Base-by-base conservation (phyloP, 1,140 invertebrate species). In the Aricia agestis region DNA sequence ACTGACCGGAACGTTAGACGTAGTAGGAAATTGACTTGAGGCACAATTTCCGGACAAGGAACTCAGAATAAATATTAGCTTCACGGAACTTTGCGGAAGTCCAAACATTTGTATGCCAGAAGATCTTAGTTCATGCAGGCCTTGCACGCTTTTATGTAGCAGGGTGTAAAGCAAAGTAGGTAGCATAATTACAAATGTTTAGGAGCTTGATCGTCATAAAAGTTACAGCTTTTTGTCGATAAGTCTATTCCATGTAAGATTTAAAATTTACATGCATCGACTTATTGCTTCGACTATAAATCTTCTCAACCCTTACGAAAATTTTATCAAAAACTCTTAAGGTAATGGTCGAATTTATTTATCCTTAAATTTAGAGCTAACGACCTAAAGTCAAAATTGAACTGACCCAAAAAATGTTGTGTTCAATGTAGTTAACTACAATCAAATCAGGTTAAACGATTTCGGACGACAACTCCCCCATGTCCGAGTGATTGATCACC, bases 21-120 rank as follows among this genome's bases (percentile, higher is more conserved):
- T 63, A 19, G 17, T 63, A 9, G 17, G 59, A 63, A 63, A 63
- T 63, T 63, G 59, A 63, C 59, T 63, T 18, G 59, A 63, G 18
- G 59, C 18, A 19, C 59, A 63, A 63, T 63, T 63, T 63, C 59
- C 59, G 59, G 19, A 11, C 59, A 25, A 25, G 19, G 18, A 63
- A 63, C 19, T 63, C 19, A 17, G 18, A 19, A 19, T 63, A 63
- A 63, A 19, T 25, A 25, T 63, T 63, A 63, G 19, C 59, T 63
- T 1, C 11, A 52, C 13, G 45, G 45, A 13, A 52, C 45, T 52
- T 13, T 52, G 45, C 45, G 45, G 45, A 52, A 52, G 3, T 52
- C 45, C 11, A 11, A 9, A 52, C 45, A 15, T 52, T 52, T 52
- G 9, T 13, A 52, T 52, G 45, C 36, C 6, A 36, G 36, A 9